Evolutionary conservation across 2,113 vertebrate species (phyloP), one percentile per base, ranked within the genome.

Genomic region (Leuciscus idus): DNA sequence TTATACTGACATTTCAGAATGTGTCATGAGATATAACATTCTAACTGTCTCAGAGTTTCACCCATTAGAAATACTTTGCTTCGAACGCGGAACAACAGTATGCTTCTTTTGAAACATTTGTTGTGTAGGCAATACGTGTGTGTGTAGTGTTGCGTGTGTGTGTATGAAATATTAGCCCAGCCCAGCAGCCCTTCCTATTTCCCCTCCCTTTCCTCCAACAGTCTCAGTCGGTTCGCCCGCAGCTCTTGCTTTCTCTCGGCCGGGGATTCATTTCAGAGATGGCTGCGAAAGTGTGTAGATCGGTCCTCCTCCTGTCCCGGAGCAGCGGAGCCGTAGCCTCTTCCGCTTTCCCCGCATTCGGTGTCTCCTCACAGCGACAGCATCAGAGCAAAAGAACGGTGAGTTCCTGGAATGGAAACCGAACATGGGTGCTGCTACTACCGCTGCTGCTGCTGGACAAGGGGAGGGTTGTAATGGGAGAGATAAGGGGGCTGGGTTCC

Each of bases 221-320:
- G 90, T 92, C 92, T 90, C 92, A 91, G 93, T 95, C 89, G 91
- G 92, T 94, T 94, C 90, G 93, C 93, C 95, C 92, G 94, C 95
- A 95, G 95, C 94, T 91, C 89, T 95, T 92, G 93, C 93, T 91
- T 93, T 93, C 90, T 77, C 36, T 89, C 92, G 92, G 92, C 91
- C 88, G 92, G 93, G 28, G 28, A 86, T 93, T 91, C 93, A 94
- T 93, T 93, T 85, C 90, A 94, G 95, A 93, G 93, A 96, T 96
- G 95, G 95, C 95, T 93, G 95, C 93, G 91, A 95, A 95, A 95
- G 95, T 95, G 93, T 95, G 93, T 91, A 94, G 95, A 90, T 94
- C 93, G 81, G 92, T 95, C 6, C 93, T 96, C 87, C 89, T 95
- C 87, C 91, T 95, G 93, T 94, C 94, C 95, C 93, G 95, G 92